Evolutionary conservation across 2,797 vertebrate genomes (phyloP).

Genomic region (Falco berigora): DNA sequence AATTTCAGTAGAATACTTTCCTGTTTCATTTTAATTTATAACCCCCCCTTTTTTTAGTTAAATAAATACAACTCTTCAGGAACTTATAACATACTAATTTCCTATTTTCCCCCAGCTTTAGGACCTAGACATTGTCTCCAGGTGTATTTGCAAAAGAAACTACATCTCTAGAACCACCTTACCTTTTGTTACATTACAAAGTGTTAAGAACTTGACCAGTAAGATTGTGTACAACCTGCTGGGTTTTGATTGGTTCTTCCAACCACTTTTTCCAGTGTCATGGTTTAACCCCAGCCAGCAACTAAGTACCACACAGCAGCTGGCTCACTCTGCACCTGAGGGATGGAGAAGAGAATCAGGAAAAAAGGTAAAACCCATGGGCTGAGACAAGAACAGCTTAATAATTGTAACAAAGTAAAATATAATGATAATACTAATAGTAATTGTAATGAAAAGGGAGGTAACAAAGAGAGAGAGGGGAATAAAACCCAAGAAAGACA

Average conservation of each 20-base stretch:
- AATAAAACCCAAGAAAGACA: too few relatives aligned
- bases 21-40: background rate
- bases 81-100: background rate
- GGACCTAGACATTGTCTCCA: background rate
- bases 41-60: background rate
- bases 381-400: too few relatives aligned
- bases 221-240: background rate
- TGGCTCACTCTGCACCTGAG: too few relatives aligned
- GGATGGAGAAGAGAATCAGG: too few relatives aligned
- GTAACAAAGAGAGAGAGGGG: too few relatives aligned
- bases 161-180: background rate
- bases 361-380: too few relatives aligned
- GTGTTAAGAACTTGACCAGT: background rate
- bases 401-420: too few relatives aligned
- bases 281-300: too few relatives aligned
- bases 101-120: background rate
- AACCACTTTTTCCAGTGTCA: background rate
- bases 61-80: background rate
- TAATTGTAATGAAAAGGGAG: too few relatives aligned
- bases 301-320: too few relatives aligned
- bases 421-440: too few relatives aligned
- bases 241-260: background rate
- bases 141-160: background rate
- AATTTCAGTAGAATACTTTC: background rate
- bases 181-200: background rate